Conservation (phyloP, 2,888 invertebrate genomes). For the Acanthosepion esculentum region DNA sequence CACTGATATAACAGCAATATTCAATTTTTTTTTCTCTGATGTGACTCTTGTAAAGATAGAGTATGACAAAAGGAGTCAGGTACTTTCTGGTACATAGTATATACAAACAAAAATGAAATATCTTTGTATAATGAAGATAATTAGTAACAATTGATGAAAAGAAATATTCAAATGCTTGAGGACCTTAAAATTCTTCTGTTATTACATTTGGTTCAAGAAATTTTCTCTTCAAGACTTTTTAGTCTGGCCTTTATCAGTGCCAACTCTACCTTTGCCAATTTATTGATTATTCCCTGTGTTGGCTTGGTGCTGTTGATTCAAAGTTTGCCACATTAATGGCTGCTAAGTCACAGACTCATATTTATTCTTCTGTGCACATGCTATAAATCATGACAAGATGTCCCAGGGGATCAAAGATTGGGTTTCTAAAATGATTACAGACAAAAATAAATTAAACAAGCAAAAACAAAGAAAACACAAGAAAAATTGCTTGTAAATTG, state of each 20-base stretch:
- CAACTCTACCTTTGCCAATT: not conserved
- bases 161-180: too few relatives aligned
- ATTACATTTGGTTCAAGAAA: not conserved
- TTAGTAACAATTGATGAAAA: too few relatives aligned
- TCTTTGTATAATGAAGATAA: too few relatives aligned
- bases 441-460: not conserved
- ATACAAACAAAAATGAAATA: too few relatives aligned
- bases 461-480: not conserved
- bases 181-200: too few relatives aligned
- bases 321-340: constrained; percentile 17
- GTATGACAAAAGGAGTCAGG: too few relatives aligned
- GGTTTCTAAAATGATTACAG: not conserved
- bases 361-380: not conserved
- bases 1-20: too few relatives aligned
- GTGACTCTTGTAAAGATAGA: too few relatives aligned
- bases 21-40: too few relatives aligned
- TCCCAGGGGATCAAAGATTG: not conserved
- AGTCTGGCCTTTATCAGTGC: not conserved
- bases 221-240: not conserved
- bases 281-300: not conserved
- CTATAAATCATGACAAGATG: constrained; percentile 20
- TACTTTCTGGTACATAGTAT: too few relatives aligned
- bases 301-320: not conserved
- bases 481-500: not conserved
- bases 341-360: not conserved